phyloP scores from a whole-genome alignment of 2,888 invertebrate species.

The Callimorpha dominula region DNA sequence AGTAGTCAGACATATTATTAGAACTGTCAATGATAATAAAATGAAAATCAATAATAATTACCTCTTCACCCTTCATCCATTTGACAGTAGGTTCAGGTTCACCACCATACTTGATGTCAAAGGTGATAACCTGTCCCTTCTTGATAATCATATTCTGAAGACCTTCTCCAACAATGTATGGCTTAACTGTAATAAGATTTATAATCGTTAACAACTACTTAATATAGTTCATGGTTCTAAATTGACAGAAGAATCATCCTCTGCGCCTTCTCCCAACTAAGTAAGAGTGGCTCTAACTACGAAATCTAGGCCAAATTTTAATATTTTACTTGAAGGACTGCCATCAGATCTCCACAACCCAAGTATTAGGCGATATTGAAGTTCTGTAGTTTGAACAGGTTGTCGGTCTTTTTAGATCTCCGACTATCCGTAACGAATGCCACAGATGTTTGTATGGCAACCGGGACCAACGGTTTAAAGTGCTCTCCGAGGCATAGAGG shows the following conservation, averaged over 20 bases:
- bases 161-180: slow-evolving; percentile 96
- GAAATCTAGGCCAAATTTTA: no score
- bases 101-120: slow-evolving; percentile 98
- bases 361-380: no score
- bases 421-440: no score
- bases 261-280: no score
- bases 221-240: not conserved
- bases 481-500: no score
- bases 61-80: slow-evolving; percentile 95
- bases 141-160: slow-evolving; percentile 96
- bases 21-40: not conserved
- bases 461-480: no score
- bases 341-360: no score
- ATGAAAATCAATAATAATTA: slow-evolving; percentile 77
- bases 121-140: slow-evolving; percentile 97
- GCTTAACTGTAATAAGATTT: slow-evolving; percentile 91
- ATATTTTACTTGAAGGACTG: no score
- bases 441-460: no score
- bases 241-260: not conserved
- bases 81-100: slow-evolving; percentile 98
- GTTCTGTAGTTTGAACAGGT: no score
- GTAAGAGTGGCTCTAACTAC: no score
- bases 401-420: no score
- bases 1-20: not conserved
- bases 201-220: not conserved